Conservation (phyloP, 2,113 vertebrate genomes). For the Cavia aperea region DNA sequence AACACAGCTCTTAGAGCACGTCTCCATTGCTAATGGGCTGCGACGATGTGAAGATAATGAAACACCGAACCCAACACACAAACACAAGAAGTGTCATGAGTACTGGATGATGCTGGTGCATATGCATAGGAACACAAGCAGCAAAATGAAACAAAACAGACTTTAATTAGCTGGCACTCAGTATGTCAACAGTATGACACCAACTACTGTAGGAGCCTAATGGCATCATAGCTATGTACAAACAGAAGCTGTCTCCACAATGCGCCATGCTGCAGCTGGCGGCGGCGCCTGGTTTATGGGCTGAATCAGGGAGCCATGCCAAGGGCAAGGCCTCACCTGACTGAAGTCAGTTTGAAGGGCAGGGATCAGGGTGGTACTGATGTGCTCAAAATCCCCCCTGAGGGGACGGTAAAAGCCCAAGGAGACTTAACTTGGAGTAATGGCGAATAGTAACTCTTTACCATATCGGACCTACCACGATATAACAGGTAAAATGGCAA, state of each 20-base stretch:
- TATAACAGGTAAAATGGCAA: neutral
- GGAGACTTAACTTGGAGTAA: neutral
- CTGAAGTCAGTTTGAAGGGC: neutral
- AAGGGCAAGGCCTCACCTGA: neutral
- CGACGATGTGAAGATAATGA: neutral
- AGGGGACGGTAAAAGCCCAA: neutral
- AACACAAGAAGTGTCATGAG: neutral
- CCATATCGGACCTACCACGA: neutral
- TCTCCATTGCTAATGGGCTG: neutral
- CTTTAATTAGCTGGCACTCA: conserved; percentile 13
- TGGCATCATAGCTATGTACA: neutral
- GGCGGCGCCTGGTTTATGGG: neutral
- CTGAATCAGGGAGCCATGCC: neutral
- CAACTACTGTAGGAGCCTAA: neutral
- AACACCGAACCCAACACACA: neutral
- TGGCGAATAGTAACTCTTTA: neutral
- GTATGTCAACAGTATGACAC: neutral
- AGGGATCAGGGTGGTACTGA: neutral
- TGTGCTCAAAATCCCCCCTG: neutral
- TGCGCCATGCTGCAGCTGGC: neutral
- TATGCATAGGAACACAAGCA: neutral
- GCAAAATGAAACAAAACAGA: neutral
- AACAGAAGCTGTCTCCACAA: neutral
- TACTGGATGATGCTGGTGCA: neutral
- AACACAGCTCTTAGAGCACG: neutral